phyloP scores from a whole-genome alignment of 1,140 invertebrate genomes.

The Diachasma alloeum region DNA sequence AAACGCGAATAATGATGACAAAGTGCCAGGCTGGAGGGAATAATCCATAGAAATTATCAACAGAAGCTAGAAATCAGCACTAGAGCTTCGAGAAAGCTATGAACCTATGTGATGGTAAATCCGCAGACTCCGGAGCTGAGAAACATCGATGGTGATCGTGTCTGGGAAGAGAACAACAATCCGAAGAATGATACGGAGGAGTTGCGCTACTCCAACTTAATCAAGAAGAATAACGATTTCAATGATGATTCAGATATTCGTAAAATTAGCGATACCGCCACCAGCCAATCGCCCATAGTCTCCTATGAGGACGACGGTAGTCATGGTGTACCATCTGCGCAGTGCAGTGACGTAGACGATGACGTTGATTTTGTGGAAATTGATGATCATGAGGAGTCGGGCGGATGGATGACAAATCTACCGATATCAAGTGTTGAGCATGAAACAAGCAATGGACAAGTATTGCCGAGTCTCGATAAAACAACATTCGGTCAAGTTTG shows the following conservation, averaged over 20 bases:
- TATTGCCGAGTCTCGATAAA: slow-evolving; percentile 40
- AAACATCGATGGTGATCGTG: neutral
- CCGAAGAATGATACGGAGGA: neutral
- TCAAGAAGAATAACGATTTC: neutral
- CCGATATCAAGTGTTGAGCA: slow-evolving; percentile 26
- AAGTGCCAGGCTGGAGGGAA: neutral
- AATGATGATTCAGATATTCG: neutral
- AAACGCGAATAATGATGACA: neutral
- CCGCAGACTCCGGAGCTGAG: slow-evolving; percentile 16
- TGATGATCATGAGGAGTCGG: slow-evolving; percentile 18
- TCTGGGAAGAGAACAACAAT: neutral
- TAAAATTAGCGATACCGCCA: neutral
- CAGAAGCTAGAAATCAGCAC: neutral
- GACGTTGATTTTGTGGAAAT: slow-evolving; percentile 21
- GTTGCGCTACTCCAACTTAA: neutral
- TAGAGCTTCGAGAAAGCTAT: slow-evolving; percentile 2
- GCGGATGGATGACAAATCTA: slow-evolving; percentile 30
- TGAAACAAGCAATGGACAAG: slow-evolving; percentile 35
- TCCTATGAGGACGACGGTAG: neutral
- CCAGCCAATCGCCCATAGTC: neutral
- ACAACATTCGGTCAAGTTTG: slow-evolving; percentile 66
- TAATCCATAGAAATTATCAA: neutral
- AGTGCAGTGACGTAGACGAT: slow-evolving; percentile 36
- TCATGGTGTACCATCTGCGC: slow-evolving; percentile 26
- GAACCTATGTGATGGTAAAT: slow-evolving; percentile 31